phyloP scores from a whole-genome alignment of 2,797 vertebrate genomes.

The Crenichthys baileyi region DNA sequence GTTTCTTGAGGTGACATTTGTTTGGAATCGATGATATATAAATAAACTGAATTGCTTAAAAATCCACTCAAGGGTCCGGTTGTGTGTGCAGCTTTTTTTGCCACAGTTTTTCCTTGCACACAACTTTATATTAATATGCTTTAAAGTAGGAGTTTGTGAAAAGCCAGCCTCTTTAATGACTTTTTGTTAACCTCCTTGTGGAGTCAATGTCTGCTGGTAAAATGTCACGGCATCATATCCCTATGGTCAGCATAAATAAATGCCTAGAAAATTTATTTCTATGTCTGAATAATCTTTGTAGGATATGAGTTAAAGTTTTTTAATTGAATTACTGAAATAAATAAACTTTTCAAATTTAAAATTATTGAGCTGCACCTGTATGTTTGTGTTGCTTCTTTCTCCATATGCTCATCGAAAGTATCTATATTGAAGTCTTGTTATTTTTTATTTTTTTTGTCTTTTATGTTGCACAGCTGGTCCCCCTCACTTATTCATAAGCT shows the following conservation, averaged over 20 bases:
- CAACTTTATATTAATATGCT: background rate
- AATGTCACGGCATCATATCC: background rate
- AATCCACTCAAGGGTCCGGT: background rate
- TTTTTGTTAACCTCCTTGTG: background rate
- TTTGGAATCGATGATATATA: background rate
- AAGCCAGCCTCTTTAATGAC: background rate
- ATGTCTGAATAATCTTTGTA: background rate
- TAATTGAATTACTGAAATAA: background rate
- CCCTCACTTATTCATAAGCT: constrained; percentile 74
- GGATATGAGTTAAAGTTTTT: background rate
- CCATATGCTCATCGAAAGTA: background rate
- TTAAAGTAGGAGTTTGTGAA: background rate
- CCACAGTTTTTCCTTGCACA: background rate
- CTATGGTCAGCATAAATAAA: no score
- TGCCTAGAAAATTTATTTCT: background rate
- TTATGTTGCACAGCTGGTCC: constrained; percentile 63
- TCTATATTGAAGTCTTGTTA: constrained; percentile 44
- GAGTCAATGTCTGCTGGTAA: background rate
- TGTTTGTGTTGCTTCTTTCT: background rate
- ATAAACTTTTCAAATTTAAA: background rate
- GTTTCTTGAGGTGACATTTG: background rate
- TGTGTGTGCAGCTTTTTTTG: background rate
- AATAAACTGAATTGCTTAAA: background rate
- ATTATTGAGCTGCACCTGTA: background rate
- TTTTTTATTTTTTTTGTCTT: background rate